A percentile compares a stretch with the other conserved stretches of the same genome.
Conservation (phyloP, 2,797 vertebrate species). For the Rhinatrema bivittatum region DNA sequence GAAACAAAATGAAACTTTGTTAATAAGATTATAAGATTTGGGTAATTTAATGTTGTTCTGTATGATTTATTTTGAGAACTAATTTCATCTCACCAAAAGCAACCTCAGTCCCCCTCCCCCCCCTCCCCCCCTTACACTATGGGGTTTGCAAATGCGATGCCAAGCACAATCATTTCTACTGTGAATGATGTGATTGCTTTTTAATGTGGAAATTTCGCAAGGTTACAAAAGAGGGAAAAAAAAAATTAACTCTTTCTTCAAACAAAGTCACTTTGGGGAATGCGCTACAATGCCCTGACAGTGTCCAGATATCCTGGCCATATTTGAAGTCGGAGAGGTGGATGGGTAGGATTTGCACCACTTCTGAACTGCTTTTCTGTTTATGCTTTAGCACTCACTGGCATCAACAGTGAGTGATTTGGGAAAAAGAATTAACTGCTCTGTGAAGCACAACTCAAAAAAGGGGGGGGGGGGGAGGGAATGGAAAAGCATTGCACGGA, state of each 20-base stretch:
- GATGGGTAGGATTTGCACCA: conserved; percentile 44
- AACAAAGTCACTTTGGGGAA: conserved; percentile 57
- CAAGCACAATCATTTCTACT: conserved; percentile 62
- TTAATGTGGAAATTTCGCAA: conserved; percentile 66
- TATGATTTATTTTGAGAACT: conserved; percentile 69
- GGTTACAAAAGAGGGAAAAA: conserved; percentile 52
- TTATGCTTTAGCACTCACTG: conserved; percentile 44
- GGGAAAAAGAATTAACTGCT: conserved; percentile 20
- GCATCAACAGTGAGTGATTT: too few species aligned
- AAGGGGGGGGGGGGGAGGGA: conserved; percentile 25
- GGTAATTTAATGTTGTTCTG: conserved; percentile 53
- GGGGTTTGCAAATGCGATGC: conserved; percentile 47
- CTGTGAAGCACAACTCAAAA: conserved; percentile 24
- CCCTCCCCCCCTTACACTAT: conserved; percentile 45
- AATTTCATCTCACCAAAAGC: conserved; percentile 62
- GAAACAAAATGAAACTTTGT: conserved; percentile 28
- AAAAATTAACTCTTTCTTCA: conserved; percentile 55
- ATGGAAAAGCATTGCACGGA: conserved; percentile 8
- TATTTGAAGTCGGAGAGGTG: conserved; percentile 46
- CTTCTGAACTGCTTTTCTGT: conserved; percentile 41
- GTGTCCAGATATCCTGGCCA: conserved; percentile 58
- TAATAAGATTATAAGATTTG: conserved; percentile 70
- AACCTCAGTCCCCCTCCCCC: conserved; percentile 51
- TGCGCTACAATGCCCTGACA: conserved; percentile 54
- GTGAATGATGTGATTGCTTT: conserved; percentile 67